Conservation (phyloP, 2,797 vertebrate species). For the Sciurus vulgaris region DNA sequence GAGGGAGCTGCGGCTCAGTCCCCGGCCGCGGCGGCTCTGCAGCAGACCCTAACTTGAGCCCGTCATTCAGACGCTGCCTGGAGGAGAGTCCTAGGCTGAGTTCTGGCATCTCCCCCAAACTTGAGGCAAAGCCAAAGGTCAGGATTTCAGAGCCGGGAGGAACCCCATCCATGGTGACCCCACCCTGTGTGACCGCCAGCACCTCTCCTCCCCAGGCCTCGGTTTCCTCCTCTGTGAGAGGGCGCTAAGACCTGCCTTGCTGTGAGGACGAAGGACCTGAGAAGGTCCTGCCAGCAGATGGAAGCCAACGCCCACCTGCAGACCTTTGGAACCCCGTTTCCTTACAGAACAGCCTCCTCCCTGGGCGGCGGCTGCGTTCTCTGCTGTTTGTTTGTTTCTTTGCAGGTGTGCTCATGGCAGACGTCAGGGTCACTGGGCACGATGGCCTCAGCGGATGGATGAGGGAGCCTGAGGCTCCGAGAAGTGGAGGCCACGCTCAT, state of each 20-base stretch:
- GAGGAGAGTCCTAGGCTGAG: not conserved
- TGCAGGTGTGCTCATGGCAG: not conserved
- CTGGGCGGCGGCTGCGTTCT: not conserved
- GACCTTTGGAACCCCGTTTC: not conserved
- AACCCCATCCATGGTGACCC: not conserved
- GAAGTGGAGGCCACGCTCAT: not conserved
- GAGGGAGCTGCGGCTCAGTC: not conserved
- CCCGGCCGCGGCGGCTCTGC: rapidly evolving
- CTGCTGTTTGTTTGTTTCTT: not conserved
- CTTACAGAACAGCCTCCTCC: not conserved
- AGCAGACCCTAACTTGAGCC: too few species aligned
- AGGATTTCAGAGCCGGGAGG: not conserved
- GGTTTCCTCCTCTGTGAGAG: not conserved
- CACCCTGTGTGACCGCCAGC: not conserved
- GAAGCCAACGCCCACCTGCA: not conserved
- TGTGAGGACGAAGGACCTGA: not conserved
- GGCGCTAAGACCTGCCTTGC: not conserved
- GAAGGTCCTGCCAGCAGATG: not conserved
- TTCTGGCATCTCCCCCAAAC: not conserved
- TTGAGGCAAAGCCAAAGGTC: not conserved
- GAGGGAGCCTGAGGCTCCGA: too few species aligned
- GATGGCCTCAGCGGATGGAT: too few species aligned
- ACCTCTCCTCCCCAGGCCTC: not conserved
- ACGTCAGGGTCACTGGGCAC: not conserved
- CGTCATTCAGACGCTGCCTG: not conserved